These are phyloP conservation scores for Diaprepes abbreviatus DNA, from an alignment of 2,888 invertebrate species.

Conservation along the genomic window DNA sequence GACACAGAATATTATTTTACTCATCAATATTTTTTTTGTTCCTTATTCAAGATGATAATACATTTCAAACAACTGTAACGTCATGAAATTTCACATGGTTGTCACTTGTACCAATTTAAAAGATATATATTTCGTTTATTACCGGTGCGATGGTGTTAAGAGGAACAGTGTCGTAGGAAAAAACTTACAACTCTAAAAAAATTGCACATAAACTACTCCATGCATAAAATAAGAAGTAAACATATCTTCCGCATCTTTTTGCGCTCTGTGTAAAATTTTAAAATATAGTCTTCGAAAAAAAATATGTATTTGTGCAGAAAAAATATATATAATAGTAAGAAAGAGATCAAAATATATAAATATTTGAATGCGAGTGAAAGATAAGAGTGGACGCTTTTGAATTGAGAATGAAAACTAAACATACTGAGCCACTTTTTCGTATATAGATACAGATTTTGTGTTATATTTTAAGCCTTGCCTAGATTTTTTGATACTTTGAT, in stretches of 20 bases:
- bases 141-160: too few species aligned
- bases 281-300: constrained; percentile 45
- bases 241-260: constrained; percentile 46
- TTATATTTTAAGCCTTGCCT: too few species aligned
- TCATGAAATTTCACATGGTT: too few species aligned
- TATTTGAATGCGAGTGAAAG: background rate
- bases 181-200: constrained; percentile 2
- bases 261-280: constrained; percentile 32
- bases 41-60: too few species aligned
- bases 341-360: constrained; percentile 6
- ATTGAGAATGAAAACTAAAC: background rate
- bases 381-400: background rate
- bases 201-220: constrained; percentile 43
- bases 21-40: too few species aligned
- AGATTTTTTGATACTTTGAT: too few species aligned
- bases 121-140: too few species aligned
- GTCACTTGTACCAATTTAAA: too few species aligned
- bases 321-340: constrained; percentile 21
- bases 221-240: constrained; percentile 38
- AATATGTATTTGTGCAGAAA: constrained; percentile 15
- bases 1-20: too few species aligned
- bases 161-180: background rate
- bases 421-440: background rate
- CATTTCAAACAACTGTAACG: too few species aligned
- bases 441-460: background rate